Evolutionary conservation across 2,888 invertebrate species (phyloP).

Genomic region (Pimpla rufipes): DNA sequence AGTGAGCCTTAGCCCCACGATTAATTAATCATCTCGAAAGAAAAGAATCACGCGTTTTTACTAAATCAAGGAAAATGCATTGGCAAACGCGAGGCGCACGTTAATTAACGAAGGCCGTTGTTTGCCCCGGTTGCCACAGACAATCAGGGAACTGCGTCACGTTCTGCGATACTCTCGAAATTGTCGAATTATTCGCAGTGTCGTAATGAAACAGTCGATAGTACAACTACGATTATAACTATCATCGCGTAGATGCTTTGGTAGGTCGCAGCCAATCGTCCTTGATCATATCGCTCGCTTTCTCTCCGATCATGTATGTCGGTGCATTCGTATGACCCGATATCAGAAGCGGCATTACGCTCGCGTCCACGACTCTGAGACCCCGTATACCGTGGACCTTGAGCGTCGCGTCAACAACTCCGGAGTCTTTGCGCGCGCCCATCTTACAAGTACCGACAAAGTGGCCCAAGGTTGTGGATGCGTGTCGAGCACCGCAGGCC

Average conservation of each 20-base stretch:
- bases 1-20: too few relatives aligned
- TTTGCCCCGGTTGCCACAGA: too few relatives aligned
- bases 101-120: too few relatives aligned
- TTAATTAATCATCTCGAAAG: too few relatives aligned
- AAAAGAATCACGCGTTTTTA: too few relatives aligned
- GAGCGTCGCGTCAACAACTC: constrained; percentile 86
- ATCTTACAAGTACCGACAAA: constrained; percentile 86
- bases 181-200: too few relatives aligned
- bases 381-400: constrained; percentile 86
- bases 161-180: too few relatives aligned
- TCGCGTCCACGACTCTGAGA: constrained; percentile 88
- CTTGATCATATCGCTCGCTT: constrained; percentile 87
- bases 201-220: too few relatives aligned
- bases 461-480: constrained; percentile 90
- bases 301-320: constrained; percentile 88
- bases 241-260: constrained; percentile 18
- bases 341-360: constrained; percentile 87
- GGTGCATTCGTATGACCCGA: constrained; percentile 88
- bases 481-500: constrained; percentile 90
- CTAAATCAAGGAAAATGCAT: too few relatives aligned
- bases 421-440: constrained; percentile 84
- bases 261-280: constrained; percentile 79
- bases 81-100: too few relatives aligned
- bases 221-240: neutral
- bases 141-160: too few relatives aligned